Evolutionary conservation across 2,797 vertebrate genomes (phyloP).

Genomic region (Leucoraja ocellata): DNA sequence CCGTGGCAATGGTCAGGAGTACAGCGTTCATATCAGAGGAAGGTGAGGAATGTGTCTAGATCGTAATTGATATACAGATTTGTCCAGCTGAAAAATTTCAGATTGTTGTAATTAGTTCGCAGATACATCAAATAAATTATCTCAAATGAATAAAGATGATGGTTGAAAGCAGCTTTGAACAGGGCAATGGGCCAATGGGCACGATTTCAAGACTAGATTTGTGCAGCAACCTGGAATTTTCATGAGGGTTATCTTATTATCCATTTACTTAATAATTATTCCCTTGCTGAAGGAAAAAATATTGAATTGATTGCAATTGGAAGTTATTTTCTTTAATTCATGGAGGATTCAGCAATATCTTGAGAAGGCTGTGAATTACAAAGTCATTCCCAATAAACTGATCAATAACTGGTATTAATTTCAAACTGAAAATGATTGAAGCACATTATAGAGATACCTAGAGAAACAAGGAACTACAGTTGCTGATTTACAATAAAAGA

Average conservation of each 20-base stretch:
- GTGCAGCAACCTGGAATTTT: neutral
- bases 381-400: neutral
- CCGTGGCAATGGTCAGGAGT: neutral
- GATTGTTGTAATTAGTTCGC: neutral
- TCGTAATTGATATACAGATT: neutral
- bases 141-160: neutral
- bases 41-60: neutral
- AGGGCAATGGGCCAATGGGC: no score
- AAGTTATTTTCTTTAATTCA: neutral
- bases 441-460: neutral
- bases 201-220: neutral
- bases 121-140: neutral
- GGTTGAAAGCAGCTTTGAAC: neutral
- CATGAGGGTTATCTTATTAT: neutral
- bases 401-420: neutral
- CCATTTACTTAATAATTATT: neutral
- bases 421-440: neutral
- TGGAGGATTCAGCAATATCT: neutral
- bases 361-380: neutral
- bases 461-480: no score
- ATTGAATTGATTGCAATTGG: neutral
- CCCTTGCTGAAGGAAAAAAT: neutral
- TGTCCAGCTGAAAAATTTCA: neutral
- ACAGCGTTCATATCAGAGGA: neutral
- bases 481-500: no score